Evolutionary conservation across 2,888 invertebrate genomes (phyloP), one percentile per base, ranked within the genome.

Genomic region (Conchocele bisecta): DNA sequence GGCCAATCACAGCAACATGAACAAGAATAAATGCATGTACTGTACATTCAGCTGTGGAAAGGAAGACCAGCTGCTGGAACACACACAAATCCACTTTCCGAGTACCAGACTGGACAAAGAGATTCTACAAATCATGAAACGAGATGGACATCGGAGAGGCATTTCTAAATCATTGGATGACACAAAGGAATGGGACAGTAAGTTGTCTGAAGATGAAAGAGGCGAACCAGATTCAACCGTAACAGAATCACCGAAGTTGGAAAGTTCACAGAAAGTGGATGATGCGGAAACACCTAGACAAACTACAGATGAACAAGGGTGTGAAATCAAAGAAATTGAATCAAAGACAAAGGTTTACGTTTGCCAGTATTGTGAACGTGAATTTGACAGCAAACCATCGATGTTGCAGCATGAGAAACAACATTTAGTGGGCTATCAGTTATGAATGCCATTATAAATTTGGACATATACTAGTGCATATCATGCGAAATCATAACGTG

Each of bases 331-430:
- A 29, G 74, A 76, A n/a, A 13, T 29, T 0, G 79, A 75, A 51
- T 5, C 15, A 28, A 83, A 81, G 60, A 78, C 73, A 4, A 84
- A 84, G 64, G 85, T 88, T 3, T 88, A 86, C 65, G 86, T 86
- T 13, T 88, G 88, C 63, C 85, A 86, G 63, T 88, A 81, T 59
- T 87, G 88, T 81, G 88, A 88, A 50, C 61, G 86, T 17, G 85
- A 85, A 58, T 88, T 87, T 80, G 84, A 86, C 66, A 81, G 82
- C 22, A 87, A 86, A 71, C 51, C 68, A 1, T 67, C 71, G 6
- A 83, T 88, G 87, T 63, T 84, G n/a, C 81, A 83, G 56, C 88
- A 88, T 75, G 87, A 87, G 53, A 83, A 81, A 22, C 87, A 86
- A 60, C 88, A 88, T 76, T 57, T 85, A 56, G 78, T 82, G 53